Conservation (phyloP, 2,113 vertebrate genomes). For the Thryonomys swinderianus region DNA sequence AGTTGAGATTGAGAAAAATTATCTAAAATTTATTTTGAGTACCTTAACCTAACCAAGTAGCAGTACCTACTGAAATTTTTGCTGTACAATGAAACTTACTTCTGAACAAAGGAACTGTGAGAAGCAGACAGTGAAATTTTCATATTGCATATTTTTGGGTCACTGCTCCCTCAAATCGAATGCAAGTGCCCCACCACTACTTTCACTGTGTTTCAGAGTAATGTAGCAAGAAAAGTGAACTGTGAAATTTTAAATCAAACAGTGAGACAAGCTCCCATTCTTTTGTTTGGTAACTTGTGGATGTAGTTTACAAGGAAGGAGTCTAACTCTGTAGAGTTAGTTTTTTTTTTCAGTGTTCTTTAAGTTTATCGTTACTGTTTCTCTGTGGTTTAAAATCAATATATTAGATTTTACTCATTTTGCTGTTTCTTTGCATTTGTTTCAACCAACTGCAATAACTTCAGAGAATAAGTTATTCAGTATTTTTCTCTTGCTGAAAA, state of each 20-base stretch:
- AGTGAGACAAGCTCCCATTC: not conserved
- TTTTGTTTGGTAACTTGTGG: not conserved
- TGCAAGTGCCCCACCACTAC: constrained; percentile 9
- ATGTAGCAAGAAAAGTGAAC: not conserved
- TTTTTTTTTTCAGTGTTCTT: not conserved
- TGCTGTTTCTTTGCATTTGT: not conserved
- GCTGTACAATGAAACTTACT: not conserved
- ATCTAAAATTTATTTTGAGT: not conserved
- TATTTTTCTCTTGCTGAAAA: constrained; percentile 40
- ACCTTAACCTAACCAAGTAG: constrained; percentile 15
- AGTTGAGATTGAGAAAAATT: not conserved
- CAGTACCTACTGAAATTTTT: not conserved
- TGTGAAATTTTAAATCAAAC: not conserved
- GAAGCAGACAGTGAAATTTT: constrained; percentile 4
- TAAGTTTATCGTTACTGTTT: not conserved
- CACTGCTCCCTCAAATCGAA: constrained; percentile 35
- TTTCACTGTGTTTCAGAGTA: not conserved
- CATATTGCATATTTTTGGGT: not conserved
- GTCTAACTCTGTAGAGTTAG: not conserved
- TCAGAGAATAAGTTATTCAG: constrained; percentile 58
- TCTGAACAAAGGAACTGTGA: not conserved
- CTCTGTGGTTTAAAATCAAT: not conserved
- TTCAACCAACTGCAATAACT: not conserved
- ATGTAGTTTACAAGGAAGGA: not conserved
- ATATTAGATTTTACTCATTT: not conserved